Base-by-base conservation (phyloP, 2,797 vertebrate species). In the Megalops cyprinoides region DNA sequence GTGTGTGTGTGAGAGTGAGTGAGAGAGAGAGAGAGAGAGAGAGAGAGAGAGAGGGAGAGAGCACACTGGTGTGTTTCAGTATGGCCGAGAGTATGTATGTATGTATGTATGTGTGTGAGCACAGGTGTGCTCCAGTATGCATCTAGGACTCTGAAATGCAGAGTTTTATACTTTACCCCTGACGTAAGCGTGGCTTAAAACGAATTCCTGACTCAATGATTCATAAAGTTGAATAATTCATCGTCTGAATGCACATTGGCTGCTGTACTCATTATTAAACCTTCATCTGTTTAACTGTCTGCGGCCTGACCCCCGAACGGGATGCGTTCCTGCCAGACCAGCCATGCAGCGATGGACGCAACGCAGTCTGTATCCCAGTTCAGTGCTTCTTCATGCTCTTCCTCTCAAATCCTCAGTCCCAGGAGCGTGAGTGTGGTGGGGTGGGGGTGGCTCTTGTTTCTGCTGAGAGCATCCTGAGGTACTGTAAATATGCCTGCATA, bases 221-320 rank as follows among this genome's bases (percentile, higher is more conserved):
- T 94, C 92, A 94, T 95, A 93, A 93, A 84, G 81, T 85, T 95
- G 92, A 94, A 95, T 95, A 91, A 95, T 94, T 95, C 89, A 94
- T 91, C 90, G 89, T 85, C 85, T 84, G 86, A 83, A 93, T 92
- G 91, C 88, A 93, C 92, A 90, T 91, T 85, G 87, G 90, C 86
- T 92, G 89, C 88, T 87, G 83, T 83, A 88, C 88, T 90, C 90
- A 86, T 90, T 87, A 84, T 71, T 58, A 79, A 56, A 69, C 49
- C 51, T 31, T 71, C 51, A 73, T 76, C 79, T 69, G 69, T 82
- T 83, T 58, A 58, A 37, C 34, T 14, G 48, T 31, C 28, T 55
- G 48, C 48, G 55, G 74, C 25, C 49, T 18, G 12, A 28, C 18
- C 28, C 14, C 23, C 8, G 28, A 37, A 25, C 34, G 23, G 8